These are phyloP conservation scores for Melanerpes aurifrons DNA, from an alignment of 2,113 vertebrate genomes.

Conservation along the genomic window DNA sequence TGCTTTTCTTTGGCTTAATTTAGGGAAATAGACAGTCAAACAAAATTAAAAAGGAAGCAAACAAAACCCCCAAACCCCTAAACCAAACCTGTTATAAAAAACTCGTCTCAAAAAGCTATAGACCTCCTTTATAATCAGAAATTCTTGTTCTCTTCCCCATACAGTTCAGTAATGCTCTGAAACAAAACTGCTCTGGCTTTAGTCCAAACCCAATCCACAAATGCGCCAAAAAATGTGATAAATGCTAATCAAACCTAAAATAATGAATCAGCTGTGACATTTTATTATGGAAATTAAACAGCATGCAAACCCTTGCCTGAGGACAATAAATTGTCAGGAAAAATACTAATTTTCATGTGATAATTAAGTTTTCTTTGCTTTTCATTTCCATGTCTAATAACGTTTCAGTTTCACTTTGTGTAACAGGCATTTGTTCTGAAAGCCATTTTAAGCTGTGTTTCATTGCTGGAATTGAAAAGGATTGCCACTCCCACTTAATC, in stretches of 20 bases:
- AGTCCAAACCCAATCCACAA: slow-evolving; percentile 6
- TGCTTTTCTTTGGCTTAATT: neutral
- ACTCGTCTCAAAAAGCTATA: neutral
- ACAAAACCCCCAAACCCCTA: neutral
- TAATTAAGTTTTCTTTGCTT: slow-evolving; percentile 83
- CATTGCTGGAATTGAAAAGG: slow-evolving; percentile 73
- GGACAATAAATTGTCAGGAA: slow-evolving; percentile 64
- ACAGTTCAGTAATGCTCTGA: neutral
- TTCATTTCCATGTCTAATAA: slow-evolving; percentile 86
- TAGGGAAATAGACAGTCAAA: neutral
- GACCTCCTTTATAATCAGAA: neutral
- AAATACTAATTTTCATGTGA: slow-evolving; percentile 83
- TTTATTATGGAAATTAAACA: slow-evolving; percentile 68
- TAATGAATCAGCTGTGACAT: slow-evolving; percentile 62
- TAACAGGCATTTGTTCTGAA: slow-evolving; percentile 27
- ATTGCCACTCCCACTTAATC: slow-evolving; percentile 75
- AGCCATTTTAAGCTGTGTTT: slow-evolving; percentile 71
- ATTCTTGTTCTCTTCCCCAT: neutral
- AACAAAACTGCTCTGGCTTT: slow-evolving; percentile 25
- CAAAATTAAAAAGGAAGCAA: neutral
- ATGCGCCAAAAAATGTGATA: slow-evolving; percentile 45
- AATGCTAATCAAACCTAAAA: slow-evolving; percentile 66
- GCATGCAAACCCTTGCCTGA: slow-evolving; percentile 52
- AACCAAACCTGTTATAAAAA: neutral
- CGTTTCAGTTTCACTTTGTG: slow-evolving; percentile 71